phyloP scores from a whole-genome alignment of 2,113 vertebrate genomes.

The Notothenia coriiceps region DNA sequence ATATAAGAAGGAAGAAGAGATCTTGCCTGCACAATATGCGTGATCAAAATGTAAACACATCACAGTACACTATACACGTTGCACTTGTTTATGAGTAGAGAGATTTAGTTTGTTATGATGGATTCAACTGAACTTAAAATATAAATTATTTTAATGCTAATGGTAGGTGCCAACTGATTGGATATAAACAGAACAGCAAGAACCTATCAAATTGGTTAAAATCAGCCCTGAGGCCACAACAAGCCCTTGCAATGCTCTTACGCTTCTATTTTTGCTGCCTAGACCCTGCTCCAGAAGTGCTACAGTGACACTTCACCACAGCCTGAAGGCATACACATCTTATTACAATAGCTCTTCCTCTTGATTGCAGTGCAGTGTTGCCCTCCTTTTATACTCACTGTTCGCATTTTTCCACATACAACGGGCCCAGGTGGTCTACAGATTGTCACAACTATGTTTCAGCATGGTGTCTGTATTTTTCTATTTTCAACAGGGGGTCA shows the following conservation, averaged over 20 bases:
- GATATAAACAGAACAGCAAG: conserved; percentile 1
- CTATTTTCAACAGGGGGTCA: background rate
- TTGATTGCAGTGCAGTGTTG: conserved; percentile 10
- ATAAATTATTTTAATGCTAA: conserved; percentile 14
- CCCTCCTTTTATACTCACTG: background rate
- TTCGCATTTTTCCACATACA: background rate
- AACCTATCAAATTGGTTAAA: conserved; percentile 12
- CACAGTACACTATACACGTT: background rate
- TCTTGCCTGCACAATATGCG: too few species aligned
- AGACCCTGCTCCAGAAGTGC: conserved; percentile 14
- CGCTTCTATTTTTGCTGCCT: conserved; percentile 5
- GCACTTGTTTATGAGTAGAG: background rate
- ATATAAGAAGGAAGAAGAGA: background rate
- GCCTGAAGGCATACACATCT: conserved; percentile 33
- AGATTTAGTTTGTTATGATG: background rate
- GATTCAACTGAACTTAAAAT: background rate
- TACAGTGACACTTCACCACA: conserved; percentile 26
- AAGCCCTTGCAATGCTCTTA: conserved; percentile 18
- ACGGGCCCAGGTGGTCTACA: background rate
- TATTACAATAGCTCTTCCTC: conserved; percentile 15
- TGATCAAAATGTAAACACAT: background rate
- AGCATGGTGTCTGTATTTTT: background rate
- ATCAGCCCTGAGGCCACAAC: conserved; percentile 21
- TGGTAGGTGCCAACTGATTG: conserved; percentile 2
- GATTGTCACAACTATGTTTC: background rate